Evolutionary conservation across 2,888 invertebrate genomes (phyloP), one percentile per base, ranked within the genome.

Genomic region (Willowsia nigromaculata): DNA sequence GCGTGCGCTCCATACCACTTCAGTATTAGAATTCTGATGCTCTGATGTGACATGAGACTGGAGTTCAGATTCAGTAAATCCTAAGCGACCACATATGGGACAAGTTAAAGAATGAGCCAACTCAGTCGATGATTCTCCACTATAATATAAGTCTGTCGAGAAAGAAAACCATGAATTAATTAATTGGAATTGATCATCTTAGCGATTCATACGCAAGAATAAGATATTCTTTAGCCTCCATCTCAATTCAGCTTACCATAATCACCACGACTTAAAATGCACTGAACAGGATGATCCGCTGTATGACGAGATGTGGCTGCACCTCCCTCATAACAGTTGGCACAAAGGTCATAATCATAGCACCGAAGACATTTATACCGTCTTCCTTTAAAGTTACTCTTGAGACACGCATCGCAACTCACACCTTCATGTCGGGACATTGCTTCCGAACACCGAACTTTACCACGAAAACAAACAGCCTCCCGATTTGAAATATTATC

Each of bases 321-420:
- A 93, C 97, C 97, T 93, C 96, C 96, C 94, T 99, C 98, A 94
- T 97, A 99, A 94, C 99, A 99, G 93, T 96, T 96, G 93, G 98
- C 97, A 95, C 99, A 99, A 93, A 99, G 95, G 95, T 99, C 99
- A 95, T 99, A 99, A 95, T 99, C 99, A 95, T 98, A 99, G 95
- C 99, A 99, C 93, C 99, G 97, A 94, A 99, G 96, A 95, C 99
- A 99, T 96, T 99, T 99, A 95, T 98, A 99, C 93, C 99, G 96
- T 94, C 98, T 96, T 93, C 99, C 99, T 94, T 97, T 96, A 94
- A 99, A 99, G 95, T 99, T 99, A 94, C 97, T 97, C 95, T 98
- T 98, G 95, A 98, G 96, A 96, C 99, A 99, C 94, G 98, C 98
- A 96, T 99, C 99, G 96, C 99, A 99, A 96, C 99, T 99, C 94